Conservation (phyloP, 2,888 invertebrate species). For the Eupithecia centaureata region DNA sequence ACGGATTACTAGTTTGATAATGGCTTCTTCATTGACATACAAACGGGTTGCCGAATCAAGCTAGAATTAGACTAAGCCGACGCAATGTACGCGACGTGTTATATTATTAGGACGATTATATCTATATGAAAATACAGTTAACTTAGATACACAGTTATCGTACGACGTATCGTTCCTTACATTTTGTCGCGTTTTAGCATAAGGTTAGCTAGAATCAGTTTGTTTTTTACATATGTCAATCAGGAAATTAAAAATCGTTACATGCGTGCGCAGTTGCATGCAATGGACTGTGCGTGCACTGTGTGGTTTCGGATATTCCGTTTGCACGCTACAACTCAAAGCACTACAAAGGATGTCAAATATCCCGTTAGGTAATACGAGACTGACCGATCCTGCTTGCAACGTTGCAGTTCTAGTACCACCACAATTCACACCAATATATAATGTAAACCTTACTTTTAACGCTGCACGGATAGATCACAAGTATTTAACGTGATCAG, state of each 20-base stretch:
- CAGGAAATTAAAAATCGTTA: no score
- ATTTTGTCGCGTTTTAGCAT: no score
- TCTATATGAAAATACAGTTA: no score
- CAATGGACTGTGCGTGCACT: neutral
- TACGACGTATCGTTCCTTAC: no score
- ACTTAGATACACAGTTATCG: no score
- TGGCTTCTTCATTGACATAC: neutral
- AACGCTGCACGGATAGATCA: conserved; percentile 82
- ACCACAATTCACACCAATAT: neutral
- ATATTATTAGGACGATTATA: no score
- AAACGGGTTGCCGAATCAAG: neutral
- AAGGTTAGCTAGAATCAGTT: no score
- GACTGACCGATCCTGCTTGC: neutral
- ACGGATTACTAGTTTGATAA: neutral
- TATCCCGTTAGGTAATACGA: neutral
- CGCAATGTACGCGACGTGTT: no score
- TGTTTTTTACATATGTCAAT: no score
- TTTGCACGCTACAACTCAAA: neutral
- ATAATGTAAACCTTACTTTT: conserved; percentile 47
- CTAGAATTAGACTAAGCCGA: neutral
- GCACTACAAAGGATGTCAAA: neutral
- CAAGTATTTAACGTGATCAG: conserved; percentile 98
- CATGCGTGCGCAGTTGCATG: neutral
- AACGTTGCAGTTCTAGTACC: neutral
- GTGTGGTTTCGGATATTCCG: neutral